Conservation (phyloP, 2,888 invertebrate species). For the Nebria salina region DNA sequence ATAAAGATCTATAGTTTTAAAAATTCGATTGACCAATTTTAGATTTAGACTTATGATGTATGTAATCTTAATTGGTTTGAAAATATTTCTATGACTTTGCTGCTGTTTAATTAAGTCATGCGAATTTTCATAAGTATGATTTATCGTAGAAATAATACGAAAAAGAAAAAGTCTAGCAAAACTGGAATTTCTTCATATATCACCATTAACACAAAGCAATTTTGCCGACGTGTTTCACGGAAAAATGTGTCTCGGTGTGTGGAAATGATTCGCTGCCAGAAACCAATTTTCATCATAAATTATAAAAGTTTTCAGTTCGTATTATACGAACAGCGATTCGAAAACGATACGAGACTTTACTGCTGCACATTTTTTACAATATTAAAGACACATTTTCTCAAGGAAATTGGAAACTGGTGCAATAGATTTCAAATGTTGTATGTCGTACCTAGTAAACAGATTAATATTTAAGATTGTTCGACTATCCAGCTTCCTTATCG, state of each 20-base stretch:
- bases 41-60: neutral
- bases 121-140: neutral
- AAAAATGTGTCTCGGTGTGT: neutral
- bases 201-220: neutral
- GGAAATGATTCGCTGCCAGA: conserved; percentile 1
- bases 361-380: neutral
- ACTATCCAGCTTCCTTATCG: neutral
- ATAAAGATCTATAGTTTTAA: too few species aligned
- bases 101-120: neutral
- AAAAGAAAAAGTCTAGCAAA: neutral
- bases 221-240: neutral
- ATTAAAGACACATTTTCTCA: neutral
- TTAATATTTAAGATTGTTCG: neutral
- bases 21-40: neutral
- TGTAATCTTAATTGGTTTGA: neutral
- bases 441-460: neutral
- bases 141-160: neutral
- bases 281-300: neutral
- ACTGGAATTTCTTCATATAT: neutral
- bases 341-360: neutral
- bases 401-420: neutral
- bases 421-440: neutral
- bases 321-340: neutral
- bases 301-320: neutral
- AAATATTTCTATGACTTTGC: neutral